Base-by-base conservation (phyloP, 1,140 invertebrate genomes). In the Lerema accius region DNA sequence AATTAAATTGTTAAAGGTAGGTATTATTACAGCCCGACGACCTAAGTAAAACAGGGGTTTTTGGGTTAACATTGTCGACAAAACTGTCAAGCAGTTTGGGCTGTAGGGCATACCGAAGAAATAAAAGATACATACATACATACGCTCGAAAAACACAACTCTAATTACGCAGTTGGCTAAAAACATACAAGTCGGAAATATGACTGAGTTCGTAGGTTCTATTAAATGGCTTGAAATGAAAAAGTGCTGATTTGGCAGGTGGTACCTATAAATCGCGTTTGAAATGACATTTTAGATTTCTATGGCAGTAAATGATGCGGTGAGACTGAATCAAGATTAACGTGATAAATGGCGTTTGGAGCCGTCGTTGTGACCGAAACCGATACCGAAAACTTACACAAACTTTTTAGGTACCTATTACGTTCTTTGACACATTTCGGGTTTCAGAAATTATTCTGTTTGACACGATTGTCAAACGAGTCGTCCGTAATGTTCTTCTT, bases 201-300 rank as follows among this genome's bases (percentile, higher is more conserved):
- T 37, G 35, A 37, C 10, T 1, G 35, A 11, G 1, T 11, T 1
- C 10, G 1, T 37, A 37, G 10, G 4, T 11, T 11, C 35, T 2
- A 37, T 37, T 19, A 45, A 43, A 32, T 45, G 13, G 48, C 6
- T 32, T 9, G 16, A 50, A 32, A 50, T 16, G 19, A 37, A 51
- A 55, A 43, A 28, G 17, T 37, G 19, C 51, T 43, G 39, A 55
- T 42, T 23, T 19, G 13, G 40, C 53, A 40, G 40, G 39, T 43
- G 10, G 23, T 23, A 43, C 39, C 53, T 56, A 43, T 56, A 56
- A 56, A 56, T 56, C 23, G 17, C 4, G 23, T 56, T 56, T 56
- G 53, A 56, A 56, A 56, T 56, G 53, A 43, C 40, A 43, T 56
- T 56, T 56, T 56, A 56, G 53, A 56, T 42, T 56, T 56, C 53